phyloP scores from a whole-genome alignment of 2,797 vertebrate genomes.

The Gephyroberyx darwinii region DNA sequence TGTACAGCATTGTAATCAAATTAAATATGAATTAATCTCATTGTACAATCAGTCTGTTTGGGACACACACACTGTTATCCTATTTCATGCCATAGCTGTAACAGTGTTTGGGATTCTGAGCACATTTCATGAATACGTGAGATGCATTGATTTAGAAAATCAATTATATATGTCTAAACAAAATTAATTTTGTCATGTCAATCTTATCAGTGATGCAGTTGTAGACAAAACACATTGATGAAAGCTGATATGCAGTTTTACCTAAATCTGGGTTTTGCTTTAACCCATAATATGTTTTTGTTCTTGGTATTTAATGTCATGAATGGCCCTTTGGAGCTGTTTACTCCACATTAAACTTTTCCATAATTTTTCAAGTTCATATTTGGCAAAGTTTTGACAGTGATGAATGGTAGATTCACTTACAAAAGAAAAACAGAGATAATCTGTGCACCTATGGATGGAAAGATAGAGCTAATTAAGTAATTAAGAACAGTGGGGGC shows the following conservation, averaged over 20 bases:
- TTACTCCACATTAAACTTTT: conserved; percentile 42
- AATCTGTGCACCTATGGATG: conserved; percentile 23
- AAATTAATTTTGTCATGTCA: conserved; percentile 1
- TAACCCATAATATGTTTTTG: conserved; percentile 23
- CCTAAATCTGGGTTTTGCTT: conserved; percentile 29
- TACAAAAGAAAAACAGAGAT: conserved; percentile 53
- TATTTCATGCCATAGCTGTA: conserved; percentile 5
- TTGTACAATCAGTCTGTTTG: conserved; percentile 15
- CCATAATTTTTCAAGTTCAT: conserved; percentile 63
- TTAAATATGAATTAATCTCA: conserved; percentile 21
- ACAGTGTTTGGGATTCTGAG: conserved; percentile 6
- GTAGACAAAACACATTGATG: conserved; percentile 14
- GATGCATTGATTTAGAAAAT: conserved; percentile 26
- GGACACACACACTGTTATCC: not conserved
- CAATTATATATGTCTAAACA: conserved; percentile 18
- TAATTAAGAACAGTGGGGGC: conserved; percentile 65
- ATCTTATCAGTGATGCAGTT: conserved; percentile 29
- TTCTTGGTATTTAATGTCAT: conserved; percentile 37
- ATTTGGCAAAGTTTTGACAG: conserved; percentile 63
- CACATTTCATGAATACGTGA: conserved; percentile 19
- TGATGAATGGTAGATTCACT: conserved; percentile 62
- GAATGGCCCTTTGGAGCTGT: conserved; percentile 39
- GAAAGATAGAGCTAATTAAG: conserved; percentile 76
- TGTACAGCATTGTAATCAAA: conserved; percentile 2
- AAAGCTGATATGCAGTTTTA: conserved; percentile 18